phyloP scores from a whole-genome alignment of 1,140 invertebrate species.

The Colletes gigas region DNA sequence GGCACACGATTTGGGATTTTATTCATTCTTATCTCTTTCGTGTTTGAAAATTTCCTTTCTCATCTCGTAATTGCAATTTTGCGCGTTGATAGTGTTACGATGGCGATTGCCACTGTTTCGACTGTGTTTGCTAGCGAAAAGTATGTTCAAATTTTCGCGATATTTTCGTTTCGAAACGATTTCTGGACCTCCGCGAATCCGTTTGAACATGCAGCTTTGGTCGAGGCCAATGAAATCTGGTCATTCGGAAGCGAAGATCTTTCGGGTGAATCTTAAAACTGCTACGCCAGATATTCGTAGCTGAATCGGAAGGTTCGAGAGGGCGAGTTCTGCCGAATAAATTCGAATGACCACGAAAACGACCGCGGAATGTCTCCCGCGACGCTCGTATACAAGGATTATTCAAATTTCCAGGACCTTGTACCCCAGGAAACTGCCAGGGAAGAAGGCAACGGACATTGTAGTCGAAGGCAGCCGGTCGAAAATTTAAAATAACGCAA shows the following conservation, averaged over 20 bases:
- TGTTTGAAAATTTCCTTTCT: conserved; percentile 18
- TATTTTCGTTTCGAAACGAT: background rate
- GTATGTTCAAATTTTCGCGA: background rate
- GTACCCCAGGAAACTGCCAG: background rate
- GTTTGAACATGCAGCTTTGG: background rate
- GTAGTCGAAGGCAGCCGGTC: conserved; percentile 10
- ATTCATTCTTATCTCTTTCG: conserved; percentile 29
- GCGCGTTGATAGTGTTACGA: background rate
- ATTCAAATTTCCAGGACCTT: conserved; percentile 59
- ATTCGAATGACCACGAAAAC: conserved; percentile 49
- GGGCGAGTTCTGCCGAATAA: conserved; percentile 37
- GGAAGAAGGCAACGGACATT: conserved; percentile 29
- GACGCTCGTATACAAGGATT: conserved; percentile 54
- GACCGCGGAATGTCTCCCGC: conserved; percentile 13
- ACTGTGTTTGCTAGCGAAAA: background rate
- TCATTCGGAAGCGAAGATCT: background rate
- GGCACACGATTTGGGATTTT: background rate
- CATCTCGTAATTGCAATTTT: background rate
- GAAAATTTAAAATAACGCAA: conserved; percentile 51
- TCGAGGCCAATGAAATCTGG: conserved; percentile 1
- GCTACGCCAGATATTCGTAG: conserved; percentile 30
- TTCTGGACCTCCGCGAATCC: background rate
- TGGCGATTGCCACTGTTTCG: too few relatives aligned
- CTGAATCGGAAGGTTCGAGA: conserved; percentile 10
- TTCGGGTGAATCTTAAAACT: conserved; percentile 17